Evolutionary conservation across 1,140 invertebrate species (phyloP), one percentile per base, ranked within the genome.

Genomic region (Aradophagus sp.): DNA sequence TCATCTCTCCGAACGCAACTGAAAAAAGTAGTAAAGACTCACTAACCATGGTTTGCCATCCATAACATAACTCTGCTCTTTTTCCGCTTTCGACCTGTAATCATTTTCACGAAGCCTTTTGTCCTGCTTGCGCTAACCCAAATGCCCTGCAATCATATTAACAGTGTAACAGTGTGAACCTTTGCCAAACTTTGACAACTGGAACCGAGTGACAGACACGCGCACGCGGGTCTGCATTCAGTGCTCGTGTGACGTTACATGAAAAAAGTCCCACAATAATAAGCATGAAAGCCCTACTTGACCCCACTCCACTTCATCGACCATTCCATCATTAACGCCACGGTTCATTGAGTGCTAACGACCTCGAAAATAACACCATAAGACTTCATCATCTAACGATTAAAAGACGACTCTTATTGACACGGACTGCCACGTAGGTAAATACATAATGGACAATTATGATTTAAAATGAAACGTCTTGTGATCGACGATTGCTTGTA

Each of bases 391-490:
- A 73, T 62, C 70, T 36, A 34, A 55, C 45, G 6, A 42, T 23
- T 41, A 59, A n/a, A n/a, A 53, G 15, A 68, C 56, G 52, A 66
- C 62, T 58, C n/a, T 62, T 59, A 63, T 47, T 59, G 45, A 70
- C 52, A 62, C 45, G 39, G 58, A 65, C 70, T 42, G 44, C 48
- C 47, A 59, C 52, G 41, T 73, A 73, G 70, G 70, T 73, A 73
- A 73, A 67, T 73, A 73, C n/a, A 44, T 26, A 67, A 67, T 73
- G 56, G 69, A 48, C 55, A 66, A 67, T 73, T 72, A 66, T 63
- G 16, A 59, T 45, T 63, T 59, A 73, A 56, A n/a, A n/a, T 59
- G 13, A 39, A 53, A 71, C 68, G 55, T 61, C 41, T 63, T n/a
- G n/a, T n/a, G n/a, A n/a, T n/a, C n/a, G n/a, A n/a, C n/a, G n/a